phyloP scores from a whole-genome alignment of 2,113 vertebrate species.

The Nothocercus julius region DNA sequence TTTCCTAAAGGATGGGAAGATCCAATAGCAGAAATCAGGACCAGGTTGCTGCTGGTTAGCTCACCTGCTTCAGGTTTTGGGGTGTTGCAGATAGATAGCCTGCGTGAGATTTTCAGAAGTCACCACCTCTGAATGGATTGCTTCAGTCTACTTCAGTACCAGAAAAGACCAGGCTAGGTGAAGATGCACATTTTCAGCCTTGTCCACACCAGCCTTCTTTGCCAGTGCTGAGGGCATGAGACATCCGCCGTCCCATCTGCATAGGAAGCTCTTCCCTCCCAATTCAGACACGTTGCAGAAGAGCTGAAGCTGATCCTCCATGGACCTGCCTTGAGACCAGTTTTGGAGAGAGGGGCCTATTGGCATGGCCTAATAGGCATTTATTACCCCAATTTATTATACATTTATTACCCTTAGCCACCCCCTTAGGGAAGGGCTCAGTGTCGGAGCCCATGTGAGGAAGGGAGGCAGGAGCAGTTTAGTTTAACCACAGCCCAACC shows the following conservation, averaged over 20 bases:
- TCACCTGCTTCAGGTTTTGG: not conserved
- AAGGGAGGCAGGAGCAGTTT: not conserved
- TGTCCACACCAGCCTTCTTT: not conserved
- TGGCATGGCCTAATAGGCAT: not conserved
- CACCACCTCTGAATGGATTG: not conserved
- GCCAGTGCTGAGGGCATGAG: not conserved
- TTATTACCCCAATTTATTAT: not conserved
- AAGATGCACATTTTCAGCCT: not conserved
- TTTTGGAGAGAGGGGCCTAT: not conserved
- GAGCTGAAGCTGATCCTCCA: not conserved
- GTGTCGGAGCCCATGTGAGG: not conserved
- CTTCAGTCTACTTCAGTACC: not conserved
- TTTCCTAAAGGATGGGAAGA: not conserved
- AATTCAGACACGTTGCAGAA: not conserved
- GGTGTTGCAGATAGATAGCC: not conserved
- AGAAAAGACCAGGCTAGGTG: accelerated
- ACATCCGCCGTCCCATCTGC: too few relatives aligned
- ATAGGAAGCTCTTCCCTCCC: not conserved
- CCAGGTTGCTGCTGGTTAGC: not conserved
- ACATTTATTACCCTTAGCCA: too few relatives aligned
- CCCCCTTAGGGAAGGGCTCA: not conserved
- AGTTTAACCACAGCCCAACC: not conserved
- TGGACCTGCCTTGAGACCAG: not conserved
- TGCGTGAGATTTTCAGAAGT: not conserved
- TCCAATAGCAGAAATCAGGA: not conserved